Evolutionary conservation across 2,888 invertebrate genomes (phyloP).

Genomic region (Campoletis raptor): DNA sequence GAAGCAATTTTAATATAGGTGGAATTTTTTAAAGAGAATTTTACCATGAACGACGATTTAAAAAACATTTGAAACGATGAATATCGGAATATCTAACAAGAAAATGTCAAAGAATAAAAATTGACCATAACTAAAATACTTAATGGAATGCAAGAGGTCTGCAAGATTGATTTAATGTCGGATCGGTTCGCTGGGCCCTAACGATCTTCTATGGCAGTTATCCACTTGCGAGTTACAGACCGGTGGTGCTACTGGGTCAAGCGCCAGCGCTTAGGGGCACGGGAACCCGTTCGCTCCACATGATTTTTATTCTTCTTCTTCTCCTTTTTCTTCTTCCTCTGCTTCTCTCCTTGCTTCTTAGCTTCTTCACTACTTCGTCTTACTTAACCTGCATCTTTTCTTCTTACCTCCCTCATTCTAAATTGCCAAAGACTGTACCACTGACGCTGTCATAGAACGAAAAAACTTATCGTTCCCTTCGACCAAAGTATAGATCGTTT

Average conservation of each 20-base stretch:
- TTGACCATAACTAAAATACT: neutral
- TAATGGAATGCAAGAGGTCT: constrained; percentile 35
- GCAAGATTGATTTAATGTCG: constrained; percentile 67
- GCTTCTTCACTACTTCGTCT: constrained; percentile 66
- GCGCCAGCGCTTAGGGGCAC: constrained; percentile 78
- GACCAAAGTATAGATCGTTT: constrained; percentile 54
- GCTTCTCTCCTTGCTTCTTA: constrained; percentile 17
- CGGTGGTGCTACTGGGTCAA: constrained; percentile 80
- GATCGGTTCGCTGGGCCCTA: constrained; percentile 71
- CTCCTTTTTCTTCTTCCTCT: neutral
- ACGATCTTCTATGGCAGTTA: constrained; percentile 79
- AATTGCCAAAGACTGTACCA: constrained; percentile 58
- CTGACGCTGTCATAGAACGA: constrained; percentile 41
- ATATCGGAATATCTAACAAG: neutral
- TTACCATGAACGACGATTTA: neutral
- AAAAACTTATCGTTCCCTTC: constrained; percentile 50
- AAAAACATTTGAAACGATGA: constrained; percentile 6
- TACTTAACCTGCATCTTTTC: constrained; percentile 55
- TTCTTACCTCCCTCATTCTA: constrained; percentile 49
- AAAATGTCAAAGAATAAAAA: neutral
- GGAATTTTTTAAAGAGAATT: constrained; percentile 19
- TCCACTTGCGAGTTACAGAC: constrained; percentile 79
- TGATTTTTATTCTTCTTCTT: constrained; percentile 62
- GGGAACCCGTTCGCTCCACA: constrained; percentile 73
- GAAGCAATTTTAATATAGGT: neutral